A percentile compares a stretch with the other conserved stretches of the same genome.
Evolutionary conservation across 2,888 invertebrate species (phyloP).

Genomic region (Campoletis raptor): DNA sequence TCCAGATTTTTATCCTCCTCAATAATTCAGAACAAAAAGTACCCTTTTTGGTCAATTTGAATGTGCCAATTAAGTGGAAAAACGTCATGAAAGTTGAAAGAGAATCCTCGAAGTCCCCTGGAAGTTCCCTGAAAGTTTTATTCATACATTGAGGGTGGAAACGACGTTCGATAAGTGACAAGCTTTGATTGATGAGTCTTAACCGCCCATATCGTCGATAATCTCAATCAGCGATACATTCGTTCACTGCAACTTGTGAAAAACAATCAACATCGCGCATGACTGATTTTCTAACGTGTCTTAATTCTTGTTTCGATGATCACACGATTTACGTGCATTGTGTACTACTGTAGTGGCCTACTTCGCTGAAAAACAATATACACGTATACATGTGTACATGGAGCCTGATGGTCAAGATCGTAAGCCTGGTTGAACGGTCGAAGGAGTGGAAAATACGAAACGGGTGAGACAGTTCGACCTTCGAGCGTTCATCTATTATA

Average conservation of each 20-base stretch:
- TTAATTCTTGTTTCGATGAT: conserved; percentile 49
- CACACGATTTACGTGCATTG: conserved; percentile 24
- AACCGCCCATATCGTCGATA: neutral
- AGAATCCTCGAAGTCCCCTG: neutral
- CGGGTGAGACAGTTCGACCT: conserved; percentile 65
- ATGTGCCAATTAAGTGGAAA: neutral
- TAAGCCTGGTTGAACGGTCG: conserved; percentile 43
- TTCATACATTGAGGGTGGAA: neutral
- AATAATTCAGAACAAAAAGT: neutral
- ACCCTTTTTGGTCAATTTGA: neutral
- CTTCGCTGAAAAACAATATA: conserved; percentile 17
- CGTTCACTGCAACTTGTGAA: conserved; percentile 1
- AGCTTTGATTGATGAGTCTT: neutral
- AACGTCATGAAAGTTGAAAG: neutral
- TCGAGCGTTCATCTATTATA: conserved; percentile 73
- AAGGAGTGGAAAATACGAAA: conserved; percentile 64
- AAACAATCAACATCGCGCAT: conserved; percentile 46
- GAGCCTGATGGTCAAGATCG: conserved; percentile 63
- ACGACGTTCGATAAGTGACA: neutral
- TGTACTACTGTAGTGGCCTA: conserved; percentile 46
- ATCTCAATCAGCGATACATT: neutral
- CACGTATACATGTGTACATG: neutral
- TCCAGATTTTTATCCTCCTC: neutral
- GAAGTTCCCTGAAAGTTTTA: neutral
- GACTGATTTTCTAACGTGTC: conserved; percentile 20